These are phyloP conservation scores for Hofmannophila pseudospretella DNA, from an alignment of 2,888 invertebrate genomes.

Conservation along the genomic window DNA sequence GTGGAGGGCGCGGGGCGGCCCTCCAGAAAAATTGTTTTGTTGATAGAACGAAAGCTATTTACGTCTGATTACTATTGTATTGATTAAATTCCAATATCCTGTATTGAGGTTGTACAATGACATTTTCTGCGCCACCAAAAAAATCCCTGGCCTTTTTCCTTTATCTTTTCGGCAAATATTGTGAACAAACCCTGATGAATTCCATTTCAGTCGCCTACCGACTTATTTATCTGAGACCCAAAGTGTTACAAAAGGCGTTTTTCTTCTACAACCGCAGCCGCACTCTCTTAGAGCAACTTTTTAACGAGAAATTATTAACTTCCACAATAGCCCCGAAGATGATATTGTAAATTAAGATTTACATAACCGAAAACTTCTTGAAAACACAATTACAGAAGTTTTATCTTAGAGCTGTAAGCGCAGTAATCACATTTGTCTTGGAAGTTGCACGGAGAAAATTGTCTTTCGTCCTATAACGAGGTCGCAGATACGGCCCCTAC, in stretches of 20 bases:
- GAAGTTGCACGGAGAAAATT: slow-evolving; percentile 63
- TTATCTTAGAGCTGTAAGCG: slow-evolving; percentile 60
- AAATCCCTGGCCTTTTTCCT: neutral
- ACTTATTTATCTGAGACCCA: too few species aligned
- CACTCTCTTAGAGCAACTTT: neutral
- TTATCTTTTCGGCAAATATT: too few species aligned
- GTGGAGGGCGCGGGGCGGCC: slow-evolving; percentile 26
- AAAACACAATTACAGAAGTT: slow-evolving; percentile 71
- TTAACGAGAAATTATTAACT: slow-evolving; percentile 10
- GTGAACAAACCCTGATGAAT: too few species aligned
- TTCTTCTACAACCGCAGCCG: neutral
- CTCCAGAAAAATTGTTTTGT: slow-evolving; percentile 58
- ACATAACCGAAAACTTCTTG: slow-evolving; percentile 60
- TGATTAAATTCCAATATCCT: slow-evolving; percentile 40
- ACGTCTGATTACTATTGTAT: slow-evolving; percentile 55
- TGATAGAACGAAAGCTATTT: slow-evolving; percentile 49
- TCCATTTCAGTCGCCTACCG: too few species aligned
- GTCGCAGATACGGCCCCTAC: slow-evolving; percentile 26
- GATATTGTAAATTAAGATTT: slow-evolving; percentile 60
- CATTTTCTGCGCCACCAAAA: slow-evolving; percentile 4
- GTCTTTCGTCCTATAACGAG: slow-evolving; percentile 59
- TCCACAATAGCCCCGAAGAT: slow-evolving; percentile 27
- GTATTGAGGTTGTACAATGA: slow-evolving; percentile 6
- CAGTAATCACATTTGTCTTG: slow-evolving; percentile 66
- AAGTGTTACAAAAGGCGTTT: too few species aligned